Evolutionary conservation across 2,113 vertebrate genomes (phyloP), one percentile per base, ranked within the genome.

Genomic region (Leptobrachium ailaonicum): DNA sequence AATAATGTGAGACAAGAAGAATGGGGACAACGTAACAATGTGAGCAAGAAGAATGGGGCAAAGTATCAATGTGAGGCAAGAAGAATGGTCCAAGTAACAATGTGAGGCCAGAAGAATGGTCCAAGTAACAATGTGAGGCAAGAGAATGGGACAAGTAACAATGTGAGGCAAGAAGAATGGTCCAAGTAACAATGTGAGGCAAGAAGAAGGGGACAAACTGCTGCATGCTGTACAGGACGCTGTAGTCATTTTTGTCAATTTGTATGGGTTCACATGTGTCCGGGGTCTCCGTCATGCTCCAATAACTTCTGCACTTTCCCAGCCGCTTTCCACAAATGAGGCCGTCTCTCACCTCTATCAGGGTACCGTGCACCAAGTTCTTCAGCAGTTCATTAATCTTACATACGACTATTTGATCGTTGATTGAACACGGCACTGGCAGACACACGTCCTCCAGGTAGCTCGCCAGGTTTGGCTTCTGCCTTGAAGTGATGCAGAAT

Each of bases 331-430:
- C 87, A 1, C 58, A 84, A 50, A 97, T 83, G 10, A 54, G 41
- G 0, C 83, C 44, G 1, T 88, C 88, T 0, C 75, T 83, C 13
- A 87, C 85, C 12, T 89, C 84, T 44, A 97, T 81, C 0, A 89
- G 86, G 60, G 96, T 82, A 0, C 95, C 95, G 0, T 84, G 66
- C 0, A 90, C 93, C 71, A 97, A 81, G 13, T 79, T 88, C 32
- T 85, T 72, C 79, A 96, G 87, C 60, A 97, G 90, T 0, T 73
- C 79, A 2, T 79, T 82, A 45, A 95, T 95, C 4, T 87, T 87
- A 0, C 0, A 14, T 2, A 43, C 85, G 69, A 90, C 94, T 0
- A 2, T 77, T 47, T 76, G 69, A 83, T 96, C 94, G 0, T 13
- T 32, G n/a, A 96, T 89, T 44, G 0, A n/a, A 1, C 32, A 43